Evolutionary conservation across 2,797 vertebrate species (phyloP).

Genomic region (Triplophysa yarkandensis): DNA sequence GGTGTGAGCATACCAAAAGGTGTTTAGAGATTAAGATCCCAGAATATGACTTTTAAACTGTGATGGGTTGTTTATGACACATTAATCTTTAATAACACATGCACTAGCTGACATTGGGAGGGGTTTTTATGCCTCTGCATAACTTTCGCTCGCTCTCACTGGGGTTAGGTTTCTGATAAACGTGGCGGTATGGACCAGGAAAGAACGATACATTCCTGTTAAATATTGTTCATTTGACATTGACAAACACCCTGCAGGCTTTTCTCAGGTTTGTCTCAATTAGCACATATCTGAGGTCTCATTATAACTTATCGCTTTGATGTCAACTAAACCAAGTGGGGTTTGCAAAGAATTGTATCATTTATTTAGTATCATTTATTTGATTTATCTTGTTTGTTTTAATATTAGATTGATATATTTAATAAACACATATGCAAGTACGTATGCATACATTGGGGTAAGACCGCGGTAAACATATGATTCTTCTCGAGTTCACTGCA

Average conservation of each 20-base stretch:
- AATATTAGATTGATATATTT: no score
- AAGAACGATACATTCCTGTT: slow-evolving; percentile 32
- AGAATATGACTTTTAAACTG: neutral
- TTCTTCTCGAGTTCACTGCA: no score
- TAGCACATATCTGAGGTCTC: neutral
- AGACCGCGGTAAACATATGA: no score
- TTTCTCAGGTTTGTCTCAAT: slow-evolving; percentile 1
- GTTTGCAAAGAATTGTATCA: neutral
- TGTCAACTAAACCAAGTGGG: neutral
- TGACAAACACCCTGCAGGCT: neutral
- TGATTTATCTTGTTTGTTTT: no score
- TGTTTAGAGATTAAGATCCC: neutral
- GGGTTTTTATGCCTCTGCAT: slow-evolving; percentile 5
- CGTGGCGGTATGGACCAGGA: slow-evolving; percentile 19
- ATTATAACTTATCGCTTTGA: slow-evolving; percentile 7
- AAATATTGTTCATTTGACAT: slow-evolving; percentile 38
- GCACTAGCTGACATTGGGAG: slow-evolving; percentile 18
- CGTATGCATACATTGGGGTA: no score
- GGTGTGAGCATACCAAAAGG: slow-evolving; percentile 1
- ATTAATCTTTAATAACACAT: slow-evolving; percentile 44
- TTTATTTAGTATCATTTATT: no score
- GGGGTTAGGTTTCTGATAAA: slow-evolving; percentile 33
- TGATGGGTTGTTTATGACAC: neutral
- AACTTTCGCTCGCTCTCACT: neutral
- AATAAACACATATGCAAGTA: no score